A percentile compares a stretch with the other conserved stretches of the same genome.
phyloP scores from a whole-genome alignment of 1,140 invertebrate species.

The Cydia strobilella region DNA sequence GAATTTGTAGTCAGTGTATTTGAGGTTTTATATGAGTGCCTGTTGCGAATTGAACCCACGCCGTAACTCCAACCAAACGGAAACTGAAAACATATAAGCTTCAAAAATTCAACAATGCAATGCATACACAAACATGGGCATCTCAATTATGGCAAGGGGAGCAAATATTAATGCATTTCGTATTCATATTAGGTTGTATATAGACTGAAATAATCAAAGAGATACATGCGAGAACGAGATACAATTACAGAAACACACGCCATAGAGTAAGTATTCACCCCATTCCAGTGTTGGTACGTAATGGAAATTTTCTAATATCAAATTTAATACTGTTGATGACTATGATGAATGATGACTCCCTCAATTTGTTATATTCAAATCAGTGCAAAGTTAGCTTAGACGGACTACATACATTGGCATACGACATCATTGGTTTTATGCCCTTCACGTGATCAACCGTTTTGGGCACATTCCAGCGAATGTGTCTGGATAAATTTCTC shows the following conservation, averaged over 20 bases:
- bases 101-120: not conserved
- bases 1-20: too few relatives aligned
- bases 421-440: not conserved
- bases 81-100: not conserved
- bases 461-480: conserved; percentile 38
- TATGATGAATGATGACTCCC: not conserved
- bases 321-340: too few relatives aligned
- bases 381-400: not conserved
- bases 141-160: conserved; percentile 1
- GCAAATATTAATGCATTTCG: conserved; percentile 10
- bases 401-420: not conserved
- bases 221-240: not conserved
- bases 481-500: conserved; percentile 8
- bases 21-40: too few relatives aligned
- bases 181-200: not conserved
- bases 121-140: not conserved
- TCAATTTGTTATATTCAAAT: not conserved
- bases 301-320: not conserved
- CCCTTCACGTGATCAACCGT: not conserved
- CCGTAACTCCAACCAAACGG: not conserved
- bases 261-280: conserved; percentile 50
- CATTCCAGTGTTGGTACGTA: not conserved
- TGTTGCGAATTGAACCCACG: not conserved
- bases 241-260: conserved; percentile 30
- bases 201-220: not conserved